Base-by-base conservation (phyloP, 2,888 invertebrate genomes). In the Onchidella celtica region DNA sequence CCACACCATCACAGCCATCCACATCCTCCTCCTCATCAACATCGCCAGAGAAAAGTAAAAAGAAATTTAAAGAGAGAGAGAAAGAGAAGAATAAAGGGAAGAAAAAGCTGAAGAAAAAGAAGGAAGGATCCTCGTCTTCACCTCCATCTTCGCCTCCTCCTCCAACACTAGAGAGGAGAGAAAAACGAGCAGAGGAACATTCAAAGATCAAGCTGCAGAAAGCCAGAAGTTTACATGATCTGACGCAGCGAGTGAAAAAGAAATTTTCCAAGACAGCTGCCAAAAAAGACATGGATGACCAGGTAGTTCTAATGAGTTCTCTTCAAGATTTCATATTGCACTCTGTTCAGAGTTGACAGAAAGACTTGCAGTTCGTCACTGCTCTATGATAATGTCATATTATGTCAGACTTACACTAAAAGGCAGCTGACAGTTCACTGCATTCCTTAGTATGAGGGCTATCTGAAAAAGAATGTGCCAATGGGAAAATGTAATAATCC, bases 161-260 rank as follows among this genome's bases (percentile, higher is more conserved):
- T 66, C 73, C 73, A 82, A 65, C 29, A 14, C 61, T 63, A 21
- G 73, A 59, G 36, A 76, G 59, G 76, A 81, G 76, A 38, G 79
- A 72, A n/a, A 80, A 73, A 65, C 36, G 74, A 38, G 85, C 84
- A 55, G 79, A 81, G 61, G 86, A 85, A 65, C 77, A 82, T 57
- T 74, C 83, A 61, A 83, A 83, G 38, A 87, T 86, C 29, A 86
- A 87, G 65, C 83, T 85, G 11, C 87, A 87, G 77, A 87, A 88
- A 74, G 86, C 88, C 17, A 86, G 84, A 55, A 89, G 87, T 79
- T 81, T 89, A 27, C 88, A 89, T 73, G 87, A 89, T 57, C 84
- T 91, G 68, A 88, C 90, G 1, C 89, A 90, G 84, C 88, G 89
- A 70, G 89, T 91, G 47, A 91, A 91, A 84, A 88, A 88, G 86